Evolutionary conservation across 1,140 invertebrate genomes (phyloP), one percentile per base, ranked within the genome.

Genomic region (Musca vetustissima): DNA sequence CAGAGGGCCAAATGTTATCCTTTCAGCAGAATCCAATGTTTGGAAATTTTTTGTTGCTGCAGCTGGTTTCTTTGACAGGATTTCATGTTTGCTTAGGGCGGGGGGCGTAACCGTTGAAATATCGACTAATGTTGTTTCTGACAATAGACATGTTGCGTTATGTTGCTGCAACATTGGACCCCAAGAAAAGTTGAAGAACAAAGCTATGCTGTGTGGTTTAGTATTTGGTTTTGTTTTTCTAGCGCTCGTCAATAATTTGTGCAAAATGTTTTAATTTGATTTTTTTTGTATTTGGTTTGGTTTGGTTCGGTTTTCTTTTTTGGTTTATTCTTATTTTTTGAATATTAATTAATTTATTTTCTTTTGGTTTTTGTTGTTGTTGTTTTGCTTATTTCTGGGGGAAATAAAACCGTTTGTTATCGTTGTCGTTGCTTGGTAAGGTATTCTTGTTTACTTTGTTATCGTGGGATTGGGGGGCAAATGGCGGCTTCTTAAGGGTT

Each of bases 151-250:
- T 61, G 28, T 36, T 61, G 57, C 57, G 57, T 43, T 43, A 13
- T 61, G 28, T 61, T 61, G 57, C 57, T 61, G 57, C 57, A 61
- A 61, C 57, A 61, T 61, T 61, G 57, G 57, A 61, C 57, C 57
- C 57, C 57, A 22, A 19, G 17, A 21, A 61, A 43, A 43, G 7
- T 4, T 43, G 6, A 9, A 43, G 36, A 43, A 13, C 36, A 43
- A 43, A 43, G 36, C 36, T 43, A 43, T 8, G 36, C 36, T 7
- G 36, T 11, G 36, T 43, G 4, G 4, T 43, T 43, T 43, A 11
- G 6, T 32, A 4, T 32, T 32, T 32, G 3, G 3, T 32, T 32
- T 32, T 32, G 28, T 32, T 32, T 32, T 32, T 43, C 11, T 28
- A 28, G 28, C 28, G 11, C 6, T 43, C 36, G 36, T 43, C 36